Conservation (phyloP, 2,797 vertebrate genomes). For the Galaxias olidus region DNA sequence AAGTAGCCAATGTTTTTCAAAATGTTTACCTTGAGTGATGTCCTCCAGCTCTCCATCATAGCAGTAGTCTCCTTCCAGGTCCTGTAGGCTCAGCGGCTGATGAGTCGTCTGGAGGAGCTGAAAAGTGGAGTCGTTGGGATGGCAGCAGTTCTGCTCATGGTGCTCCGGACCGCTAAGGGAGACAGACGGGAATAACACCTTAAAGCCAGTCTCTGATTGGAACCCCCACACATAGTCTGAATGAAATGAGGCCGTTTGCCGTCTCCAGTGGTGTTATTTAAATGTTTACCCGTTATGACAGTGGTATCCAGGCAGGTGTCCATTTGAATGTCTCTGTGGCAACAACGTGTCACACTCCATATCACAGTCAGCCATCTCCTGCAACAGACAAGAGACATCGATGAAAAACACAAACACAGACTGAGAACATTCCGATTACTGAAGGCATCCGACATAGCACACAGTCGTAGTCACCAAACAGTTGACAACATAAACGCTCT, state of each 20-base stretch:
- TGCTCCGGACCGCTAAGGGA: constrained; percentile 58
- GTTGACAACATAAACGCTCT: background rate
- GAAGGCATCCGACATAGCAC: background rate
- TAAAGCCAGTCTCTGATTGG: background rate
- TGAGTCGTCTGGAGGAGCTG: constrained; percentile 76
- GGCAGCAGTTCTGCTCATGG: constrained; percentile 69
- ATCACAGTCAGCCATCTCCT: constrained; percentile 77
- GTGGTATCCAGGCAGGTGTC: constrained; percentile 70
- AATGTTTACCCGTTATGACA: constrained; percentile 75
- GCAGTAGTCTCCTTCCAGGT: constrained; percentile 51
- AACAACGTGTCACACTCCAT: constrained; percentile 77
- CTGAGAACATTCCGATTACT: background rate
- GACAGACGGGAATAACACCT: background rate
- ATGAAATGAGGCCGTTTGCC: no score
- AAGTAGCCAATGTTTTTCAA: background rate
- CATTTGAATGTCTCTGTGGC: constrained; percentile 74
- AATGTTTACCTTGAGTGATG: constrained; percentile 57
- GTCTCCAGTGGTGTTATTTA: no score
- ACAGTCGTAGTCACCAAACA: background rate
- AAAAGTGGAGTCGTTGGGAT: constrained; percentile 75
- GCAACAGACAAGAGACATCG: constrained; percentile 34
- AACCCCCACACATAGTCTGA: background rate
- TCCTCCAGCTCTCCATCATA: constrained; percentile 53
- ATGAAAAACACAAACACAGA: background rate
- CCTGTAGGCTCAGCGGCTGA: constrained; percentile 58